phyloP scores from a whole-genome alignment of 2,797 vertebrate species.

The Melanotaenia pygmaea region DNA sequence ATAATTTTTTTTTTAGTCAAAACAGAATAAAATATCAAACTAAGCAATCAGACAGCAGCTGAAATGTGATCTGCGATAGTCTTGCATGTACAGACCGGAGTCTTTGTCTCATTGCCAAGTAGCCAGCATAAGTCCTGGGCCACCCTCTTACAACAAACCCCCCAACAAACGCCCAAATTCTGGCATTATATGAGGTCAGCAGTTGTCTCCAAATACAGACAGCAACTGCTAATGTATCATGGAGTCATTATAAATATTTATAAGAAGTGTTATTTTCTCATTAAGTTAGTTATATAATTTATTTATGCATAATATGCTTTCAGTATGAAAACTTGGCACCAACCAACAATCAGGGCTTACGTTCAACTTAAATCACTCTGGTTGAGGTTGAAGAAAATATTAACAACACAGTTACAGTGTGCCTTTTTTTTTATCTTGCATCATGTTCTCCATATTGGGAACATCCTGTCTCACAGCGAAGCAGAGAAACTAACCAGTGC shows the following conservation, averaged over 20 bases:
- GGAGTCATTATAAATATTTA: background rate
- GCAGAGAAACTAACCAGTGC: background rate
- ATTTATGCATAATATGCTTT: too few species aligned
- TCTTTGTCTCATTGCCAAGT: background rate
- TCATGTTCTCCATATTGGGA: background rate
- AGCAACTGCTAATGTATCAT: background rate
- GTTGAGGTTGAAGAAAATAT: too few species aligned
- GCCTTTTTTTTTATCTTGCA: background rate
- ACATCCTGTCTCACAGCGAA: background rate
- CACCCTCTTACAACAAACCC: background rate
- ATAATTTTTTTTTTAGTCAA: background rate
- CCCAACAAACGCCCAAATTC: background rate
- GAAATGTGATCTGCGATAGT: background rate
- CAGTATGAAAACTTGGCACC: too few species aligned
- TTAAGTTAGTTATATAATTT: background rate
- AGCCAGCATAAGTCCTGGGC: background rate
- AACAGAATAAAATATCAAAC: background rate
- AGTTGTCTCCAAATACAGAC: background rate
- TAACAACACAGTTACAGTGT: background rate
- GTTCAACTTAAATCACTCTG: too few species aligned
- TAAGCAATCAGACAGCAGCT: background rate
- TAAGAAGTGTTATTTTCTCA: background rate
- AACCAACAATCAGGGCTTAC: background rate
- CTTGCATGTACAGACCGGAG: background rate
- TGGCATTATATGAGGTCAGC: background rate